A percentile compares a stretch with the other conserved stretches of the same genome.
Evolutionary conservation across 1,140 invertebrate genomes (phyloP).

Genomic region (Battus philenor): DNA sequence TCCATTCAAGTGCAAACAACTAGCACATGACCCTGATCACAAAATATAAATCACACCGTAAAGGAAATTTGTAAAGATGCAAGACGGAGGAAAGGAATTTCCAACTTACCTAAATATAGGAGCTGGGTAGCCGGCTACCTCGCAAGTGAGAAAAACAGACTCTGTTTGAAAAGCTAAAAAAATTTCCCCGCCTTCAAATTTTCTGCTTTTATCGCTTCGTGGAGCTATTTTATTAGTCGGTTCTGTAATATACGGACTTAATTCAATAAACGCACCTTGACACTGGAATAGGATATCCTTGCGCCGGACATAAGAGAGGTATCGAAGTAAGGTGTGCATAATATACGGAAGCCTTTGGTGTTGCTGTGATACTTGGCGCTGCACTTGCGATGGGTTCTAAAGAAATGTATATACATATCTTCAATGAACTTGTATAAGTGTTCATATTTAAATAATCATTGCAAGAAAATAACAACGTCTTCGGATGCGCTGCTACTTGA

Average conservation of each 20-base stretch:
- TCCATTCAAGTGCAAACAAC: too few species aligned
- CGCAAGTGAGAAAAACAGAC: constrained; percentile 78
- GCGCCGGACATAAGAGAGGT: constrained; percentile 80
- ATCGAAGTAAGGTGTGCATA: constrained; percentile 63
- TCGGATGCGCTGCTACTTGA: too few species aligned
- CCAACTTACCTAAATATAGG: constrained; percentile 80
- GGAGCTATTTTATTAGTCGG: constrained; percentile 70
- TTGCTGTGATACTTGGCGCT: constrained; percentile 76
- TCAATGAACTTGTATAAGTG: not conserved
- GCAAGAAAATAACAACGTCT: too few species aligned
- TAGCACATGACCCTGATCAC: too few species aligned
- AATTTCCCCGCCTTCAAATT: constrained; percentile 80
- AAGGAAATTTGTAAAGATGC: not conserved
- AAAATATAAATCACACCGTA: too few species aligned
- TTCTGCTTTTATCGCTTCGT: constrained; percentile 77
- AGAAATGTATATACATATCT: constrained; percentile 57
- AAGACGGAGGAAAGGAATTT: not conserved
- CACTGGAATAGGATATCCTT: constrained; percentile 81
- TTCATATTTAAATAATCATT: too few species aligned
- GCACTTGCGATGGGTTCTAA: constrained; percentile 79
- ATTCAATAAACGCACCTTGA: constrained; percentile 79
- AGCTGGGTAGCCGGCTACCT: constrained; percentile 80
- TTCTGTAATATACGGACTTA: constrained; percentile 47
- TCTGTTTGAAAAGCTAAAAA: constrained; percentile 77
- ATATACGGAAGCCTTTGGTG: constrained; percentile 61